Conservation (phyloP, 2,888 invertebrate genomes). For the Scrobipalpa atriplicella region DNA sequence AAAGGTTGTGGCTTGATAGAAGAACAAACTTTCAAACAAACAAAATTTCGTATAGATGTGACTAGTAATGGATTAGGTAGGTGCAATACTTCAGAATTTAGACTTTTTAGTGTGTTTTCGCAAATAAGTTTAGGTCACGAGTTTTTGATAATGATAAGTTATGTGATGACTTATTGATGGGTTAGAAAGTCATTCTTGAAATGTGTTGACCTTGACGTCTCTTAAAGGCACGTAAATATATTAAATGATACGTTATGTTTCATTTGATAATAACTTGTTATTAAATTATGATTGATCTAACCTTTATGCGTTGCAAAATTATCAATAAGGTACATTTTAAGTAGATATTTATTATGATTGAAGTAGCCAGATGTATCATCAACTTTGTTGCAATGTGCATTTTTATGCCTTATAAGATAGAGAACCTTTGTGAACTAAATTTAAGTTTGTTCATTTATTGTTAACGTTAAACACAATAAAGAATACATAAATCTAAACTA, state of each 20-base stretch:
- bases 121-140: no score
- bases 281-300: neutral
- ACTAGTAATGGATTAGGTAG: neutral
- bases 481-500: no score
- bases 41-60: no score
- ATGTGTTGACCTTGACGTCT: neutral
- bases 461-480: no score
- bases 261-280: neutral
- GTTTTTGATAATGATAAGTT: no score
- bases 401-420: no score
- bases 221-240: neutral
- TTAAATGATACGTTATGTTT: slow-evolving; percentile 9
- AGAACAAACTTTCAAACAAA: no score
- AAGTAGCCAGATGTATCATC: neutral
- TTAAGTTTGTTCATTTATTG: no score
- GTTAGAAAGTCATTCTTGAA: slow-evolving; percentile 7
- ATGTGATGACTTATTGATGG: slow-evolving; percentile 2
- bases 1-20: no score
- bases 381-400: neutral
- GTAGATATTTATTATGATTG: neutral
- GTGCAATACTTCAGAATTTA: no score
- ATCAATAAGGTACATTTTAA: neutral
- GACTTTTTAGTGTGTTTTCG: no score
- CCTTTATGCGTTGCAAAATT: slow-evolving; percentile 3
- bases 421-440: no score